Evolutionary conservation across 2,797 vertebrate species (phyloP), one percentile per base, ranked within the genome.

Genomic region (Adelosebastes latens): DNA sequence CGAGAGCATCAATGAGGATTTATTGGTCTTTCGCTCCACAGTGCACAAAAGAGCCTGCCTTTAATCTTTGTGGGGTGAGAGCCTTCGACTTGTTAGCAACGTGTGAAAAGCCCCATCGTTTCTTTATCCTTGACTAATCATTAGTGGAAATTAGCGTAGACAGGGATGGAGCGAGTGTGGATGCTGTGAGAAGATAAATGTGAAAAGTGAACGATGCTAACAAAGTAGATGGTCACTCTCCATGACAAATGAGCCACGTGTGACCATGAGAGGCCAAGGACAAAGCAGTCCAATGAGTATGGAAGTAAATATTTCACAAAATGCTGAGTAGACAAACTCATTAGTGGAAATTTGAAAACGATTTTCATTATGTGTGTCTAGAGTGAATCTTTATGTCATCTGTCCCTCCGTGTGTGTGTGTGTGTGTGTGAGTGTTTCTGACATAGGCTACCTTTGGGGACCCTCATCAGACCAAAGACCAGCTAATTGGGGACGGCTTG

Each of bases 11-110:
- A 91, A 92, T 94, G 85, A 90, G 88, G 92, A 95, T 93, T 91
- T 94, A 94, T 93, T 84, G 89, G 91, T 85, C 84, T 89, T 81
- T 56, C 46, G 77, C 90, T 91, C 79, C 69, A 85, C 69, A 49
- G 91, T 87, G 92, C 90, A 94, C 91, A 92, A 92, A 92, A 91
- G 83, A 89, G 82, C 71, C 77, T 67, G 87, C 83, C 87, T 93
- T 91, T 94, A 94, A 93, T 94, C 94, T 92, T 89, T 85, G 80
- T 59, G 86, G 84, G 85, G 82, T 85, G 87, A 94, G 90, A 94
- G 88, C 80, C 80, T 93, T 93, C 79, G 83, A 92, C 93, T 93
- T 91, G 87, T 92, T 90, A 86, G 87, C 55, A 75, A 85, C 8
- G 86, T 78, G 83, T 84, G 80, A 82, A 84, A 88, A 90, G 83